A percentile compares a stretch with the other conserved stretches of the same genome.
phyloP scores from a whole-genome alignment of 2,888 invertebrate genomes.

The Nycteola revayana region DNA sequence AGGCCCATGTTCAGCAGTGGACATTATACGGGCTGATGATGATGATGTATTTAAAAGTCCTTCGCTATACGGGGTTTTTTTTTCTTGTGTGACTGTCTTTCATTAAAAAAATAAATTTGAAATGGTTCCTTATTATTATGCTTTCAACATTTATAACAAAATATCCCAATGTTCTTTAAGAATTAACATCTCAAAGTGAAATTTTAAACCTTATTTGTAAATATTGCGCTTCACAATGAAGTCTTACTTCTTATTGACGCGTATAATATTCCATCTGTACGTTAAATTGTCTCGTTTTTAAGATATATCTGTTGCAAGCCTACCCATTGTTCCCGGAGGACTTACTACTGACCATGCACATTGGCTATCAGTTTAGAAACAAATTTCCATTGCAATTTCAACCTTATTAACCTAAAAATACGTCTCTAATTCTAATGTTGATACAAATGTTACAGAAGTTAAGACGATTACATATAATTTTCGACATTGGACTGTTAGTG shows the following conservation, averaged over 20 bases:
- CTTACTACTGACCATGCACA: constrained; percentile 64
- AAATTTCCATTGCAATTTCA: constrained; percentile 22
- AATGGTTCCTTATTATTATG: too few species aligned
- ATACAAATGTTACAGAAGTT: constrained; percentile 19
- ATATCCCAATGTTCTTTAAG: too few species aligned
- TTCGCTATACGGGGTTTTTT: too few species aligned
- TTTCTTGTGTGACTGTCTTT: too few species aligned
- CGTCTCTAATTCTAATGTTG: constrained; percentile 19
- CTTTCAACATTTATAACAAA: too few species aligned
- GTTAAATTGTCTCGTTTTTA: constrained; percentile 73
- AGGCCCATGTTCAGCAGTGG: too few species aligned
- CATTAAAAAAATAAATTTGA: too few species aligned
- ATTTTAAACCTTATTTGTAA: too few species aligned
- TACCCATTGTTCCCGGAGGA: constrained; percentile 75
- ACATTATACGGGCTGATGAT: too few species aligned
- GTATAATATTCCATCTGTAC: constrained; percentile 69
- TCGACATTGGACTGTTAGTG: not conserved
- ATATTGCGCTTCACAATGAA: constrained; percentile 37
- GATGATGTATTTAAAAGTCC: too few species aligned
- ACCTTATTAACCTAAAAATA: rapidly evolving
- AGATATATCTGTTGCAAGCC: constrained; percentile 71
- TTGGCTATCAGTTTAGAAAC: constrained; percentile 52
- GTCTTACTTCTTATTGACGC: constrained; percentile 41
- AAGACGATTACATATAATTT: constrained; percentile 14
- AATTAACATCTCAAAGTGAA: too few species aligned